Percentiles rank a stretch among this genome's conserved stretches.
These are phyloP conservation scores for Choloepus didactylus DNA, from an alignment of 2,797 vertebrate genomes.

Conservation along the genomic window DNA sequence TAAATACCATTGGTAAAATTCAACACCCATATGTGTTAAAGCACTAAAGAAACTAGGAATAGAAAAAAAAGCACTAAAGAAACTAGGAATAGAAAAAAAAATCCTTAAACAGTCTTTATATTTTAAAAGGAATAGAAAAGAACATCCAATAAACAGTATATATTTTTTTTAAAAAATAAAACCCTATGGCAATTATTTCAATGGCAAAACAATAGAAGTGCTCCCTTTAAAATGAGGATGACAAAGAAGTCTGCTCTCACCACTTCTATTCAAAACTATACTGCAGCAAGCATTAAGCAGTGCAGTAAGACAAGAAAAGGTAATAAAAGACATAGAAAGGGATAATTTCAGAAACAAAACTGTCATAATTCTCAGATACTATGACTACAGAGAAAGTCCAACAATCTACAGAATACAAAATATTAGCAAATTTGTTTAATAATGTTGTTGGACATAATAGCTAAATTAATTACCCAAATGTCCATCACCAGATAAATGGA, in stretches of 20 bases:
- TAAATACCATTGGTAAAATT: not conserved
- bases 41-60: not conserved
- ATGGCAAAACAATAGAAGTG: not conserved
- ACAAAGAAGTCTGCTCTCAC: not conserved
- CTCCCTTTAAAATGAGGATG: not conserved
- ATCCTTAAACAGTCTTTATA: too few relatives aligned
- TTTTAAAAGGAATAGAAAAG: not conserved
- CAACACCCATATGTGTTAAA: not conserved
- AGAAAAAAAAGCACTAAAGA: not conserved
- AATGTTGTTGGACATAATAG: not conserved
- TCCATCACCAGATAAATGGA: too few relatives aligned
- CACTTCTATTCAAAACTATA: not conserved
- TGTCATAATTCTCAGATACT: not conserved
- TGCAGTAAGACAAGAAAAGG: not conserved
- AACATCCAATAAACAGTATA: not conserved
- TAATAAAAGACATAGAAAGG: not conserved
- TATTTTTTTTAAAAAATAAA: not conserved
- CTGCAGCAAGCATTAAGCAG: not conserved
- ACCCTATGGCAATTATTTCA: not conserved
- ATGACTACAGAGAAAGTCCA: not conserved
- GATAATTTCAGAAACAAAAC: not conserved
- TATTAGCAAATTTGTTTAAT: not conserved
- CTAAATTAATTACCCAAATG: not conserved
- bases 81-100: not conserved
- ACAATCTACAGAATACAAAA: not conserved